These are phyloP conservation scores for Ophonus ardosiacus DNA, from an alignment of 2,888 invertebrate species.

Conservation along the genomic window DNA sequence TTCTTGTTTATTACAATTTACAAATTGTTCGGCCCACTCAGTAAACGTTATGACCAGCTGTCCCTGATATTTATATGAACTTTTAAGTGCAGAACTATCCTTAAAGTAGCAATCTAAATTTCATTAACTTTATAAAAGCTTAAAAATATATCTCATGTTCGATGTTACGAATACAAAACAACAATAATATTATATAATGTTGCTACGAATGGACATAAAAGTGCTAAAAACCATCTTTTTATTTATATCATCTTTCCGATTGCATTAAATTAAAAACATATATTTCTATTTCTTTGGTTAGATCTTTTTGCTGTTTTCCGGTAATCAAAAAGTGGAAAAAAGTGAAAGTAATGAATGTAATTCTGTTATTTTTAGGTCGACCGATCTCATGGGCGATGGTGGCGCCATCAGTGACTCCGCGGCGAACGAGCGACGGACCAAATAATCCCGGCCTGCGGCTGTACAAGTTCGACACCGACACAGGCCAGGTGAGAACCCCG, in stretches of 20 bases:
- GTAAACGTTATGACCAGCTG: too few species aligned
- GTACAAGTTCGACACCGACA: slow-evolving; percentile 92
- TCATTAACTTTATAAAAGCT: too few species aligned
- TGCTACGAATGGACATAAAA: too few species aligned
- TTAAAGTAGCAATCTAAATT: too few species aligned
- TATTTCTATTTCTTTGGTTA: background rate
- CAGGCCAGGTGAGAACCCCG: slow-evolving; percentile 83
- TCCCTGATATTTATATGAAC: too few species aligned
- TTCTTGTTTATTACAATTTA: too few species aligned
- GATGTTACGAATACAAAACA: too few species aligned
- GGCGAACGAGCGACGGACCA: slow-evolving; percentile 85
- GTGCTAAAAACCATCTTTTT: too few species aligned
- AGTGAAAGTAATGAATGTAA: background rate
- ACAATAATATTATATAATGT: too few species aligned
- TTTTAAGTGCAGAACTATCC: too few species aligned
- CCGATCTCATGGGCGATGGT: slow-evolving; percentile 93
- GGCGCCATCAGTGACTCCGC: slow-evolving; percentile 93
- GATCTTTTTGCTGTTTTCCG: background rate
- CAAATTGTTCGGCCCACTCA: too few species aligned
- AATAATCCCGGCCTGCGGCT: slow-evolving; percentile 93
- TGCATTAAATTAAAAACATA: background rate
- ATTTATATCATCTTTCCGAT: background rate
- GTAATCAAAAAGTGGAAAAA: background rate
- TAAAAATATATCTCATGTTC: too few species aligned
- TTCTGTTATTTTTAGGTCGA: slow-evolving; percentile 77